Percentiles rank a stretch among this genome's conserved stretches.
phyloP scores from a whole-genome alignment of 2,888 invertebrate genomes.

The Colostygia pectinataria region DNA sequence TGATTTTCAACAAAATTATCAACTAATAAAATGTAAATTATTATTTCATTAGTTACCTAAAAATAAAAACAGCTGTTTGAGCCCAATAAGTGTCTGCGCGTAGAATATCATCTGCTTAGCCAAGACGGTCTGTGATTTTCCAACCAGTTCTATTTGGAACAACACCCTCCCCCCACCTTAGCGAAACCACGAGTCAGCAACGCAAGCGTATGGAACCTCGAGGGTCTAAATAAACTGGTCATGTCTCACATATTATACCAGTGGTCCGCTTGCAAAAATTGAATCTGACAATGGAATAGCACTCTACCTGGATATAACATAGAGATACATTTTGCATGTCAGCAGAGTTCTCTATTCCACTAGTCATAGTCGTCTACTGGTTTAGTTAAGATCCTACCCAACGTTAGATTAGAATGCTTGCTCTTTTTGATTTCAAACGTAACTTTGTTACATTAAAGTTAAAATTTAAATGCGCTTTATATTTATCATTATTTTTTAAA shows the following conservation, averaged over 20 bases:
- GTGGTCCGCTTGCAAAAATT: conserved; percentile 31
- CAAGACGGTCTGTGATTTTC: conserved; percentile 40
- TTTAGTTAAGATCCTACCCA: too few relatives aligned
- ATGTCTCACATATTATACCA: conserved; percentile 30
- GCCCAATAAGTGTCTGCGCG: conserved; percentile 12
- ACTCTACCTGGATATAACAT: conserved; percentile 29
- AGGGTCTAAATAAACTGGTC: conserved; percentile 38
- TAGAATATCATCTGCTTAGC: conserved; percentile 37
- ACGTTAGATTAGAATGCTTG: too few relatives aligned
- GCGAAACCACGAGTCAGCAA: conserved; percentile 14
- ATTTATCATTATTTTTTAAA: too few relatives aligned
- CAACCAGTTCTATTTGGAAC: conserved; percentile 31
- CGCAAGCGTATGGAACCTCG: conserved; percentile 18
- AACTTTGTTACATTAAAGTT: too few relatives aligned
- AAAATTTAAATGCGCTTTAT: too few relatives aligned
- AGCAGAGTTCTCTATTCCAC: conserved; percentile 25
- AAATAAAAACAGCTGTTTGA: conserved; percentile 5
- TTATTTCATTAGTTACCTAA: background rate
- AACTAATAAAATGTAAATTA: background rate
- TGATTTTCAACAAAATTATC: background rate
- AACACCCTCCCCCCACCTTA: conserved; percentile 7
- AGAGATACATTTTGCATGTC: conserved; percentile 29
- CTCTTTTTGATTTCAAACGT: too few relatives aligned
- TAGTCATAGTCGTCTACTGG: conserved; percentile 36
- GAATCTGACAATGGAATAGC: conserved; percentile 33